phyloP scores from a whole-genome alignment of 2,113 vertebrate species.

The Chionodraco myersi region DNA sequence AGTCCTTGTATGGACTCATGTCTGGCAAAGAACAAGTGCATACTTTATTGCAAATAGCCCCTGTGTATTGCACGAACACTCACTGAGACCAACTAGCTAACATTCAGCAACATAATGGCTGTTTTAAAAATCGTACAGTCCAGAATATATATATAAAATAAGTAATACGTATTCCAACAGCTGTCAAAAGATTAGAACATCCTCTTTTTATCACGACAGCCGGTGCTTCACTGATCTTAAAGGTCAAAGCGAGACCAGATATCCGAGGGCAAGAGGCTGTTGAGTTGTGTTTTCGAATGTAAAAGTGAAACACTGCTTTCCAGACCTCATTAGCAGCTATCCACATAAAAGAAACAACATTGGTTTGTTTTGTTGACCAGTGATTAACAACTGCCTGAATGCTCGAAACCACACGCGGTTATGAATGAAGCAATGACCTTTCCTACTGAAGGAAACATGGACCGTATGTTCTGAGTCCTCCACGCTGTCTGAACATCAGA shows the following conservation, averaged over 20 bases:
- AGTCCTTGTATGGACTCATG: not conserved
- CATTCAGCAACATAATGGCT: not conserved
- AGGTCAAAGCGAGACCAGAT: not conserved
- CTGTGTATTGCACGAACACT: not conserved
- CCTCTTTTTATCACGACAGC: not conserved
- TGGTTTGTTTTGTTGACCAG: slow-evolving; percentile 16
- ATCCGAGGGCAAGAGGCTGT: not conserved
- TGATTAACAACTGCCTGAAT: slow-evolving; percentile 19
- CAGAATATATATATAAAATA: not conserved
- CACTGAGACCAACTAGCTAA: not conserved
- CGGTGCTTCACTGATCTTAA: not conserved
- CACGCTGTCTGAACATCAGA: slow-evolving; percentile 50
- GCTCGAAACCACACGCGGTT: slow-evolving; percentile 20
- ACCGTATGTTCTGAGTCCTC: slow-evolving; percentile 40
- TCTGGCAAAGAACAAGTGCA: slow-evolving; percentile 1
- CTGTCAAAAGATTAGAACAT: slow-evolving; percentile 14
- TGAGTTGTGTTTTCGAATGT: not conserved
- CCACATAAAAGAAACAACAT: slow-evolving; percentile 5
- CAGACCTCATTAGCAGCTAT: slow-evolving; percentile 1
- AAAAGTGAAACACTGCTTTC: not conserved
- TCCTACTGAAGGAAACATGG: slow-evolving; percentile 45
- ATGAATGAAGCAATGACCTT: slow-evolving; percentile 50
- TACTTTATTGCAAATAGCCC: not conserved
- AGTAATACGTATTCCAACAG: not conserved
- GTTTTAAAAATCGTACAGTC: no score